Evolutionary conservation across 2,113 vertebrate genomes (phyloP).

Genomic region (Cercocebus atys): DNA sequence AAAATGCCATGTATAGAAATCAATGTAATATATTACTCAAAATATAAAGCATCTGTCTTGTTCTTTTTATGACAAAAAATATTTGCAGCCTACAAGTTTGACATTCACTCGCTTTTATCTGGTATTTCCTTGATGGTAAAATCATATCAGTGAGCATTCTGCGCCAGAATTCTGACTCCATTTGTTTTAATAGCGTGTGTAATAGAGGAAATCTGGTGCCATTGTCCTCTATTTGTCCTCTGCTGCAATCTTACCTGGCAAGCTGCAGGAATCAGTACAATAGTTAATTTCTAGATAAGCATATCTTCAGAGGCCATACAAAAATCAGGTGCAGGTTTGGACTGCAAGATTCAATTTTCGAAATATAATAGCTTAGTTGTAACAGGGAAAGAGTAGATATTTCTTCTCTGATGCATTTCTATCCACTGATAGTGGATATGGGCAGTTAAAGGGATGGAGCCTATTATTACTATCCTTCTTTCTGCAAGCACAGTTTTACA

Average conservation of each 20-base stretch:
- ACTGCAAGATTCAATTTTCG: slow-evolving; percentile 58
- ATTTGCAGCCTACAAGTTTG: slow-evolving; percentile 52
- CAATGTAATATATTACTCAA: neutral
- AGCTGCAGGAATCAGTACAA: slow-evolving; percentile 51
- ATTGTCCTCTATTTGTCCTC: slow-evolving; percentile 78
- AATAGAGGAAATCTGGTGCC: slow-evolving; percentile 50
- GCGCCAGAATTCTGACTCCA: slow-evolving; percentile 60
- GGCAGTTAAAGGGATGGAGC: slow-evolving; percentile 31
- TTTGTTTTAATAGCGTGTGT: slow-evolving; percentile 75
- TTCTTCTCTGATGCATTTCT: slow-evolving; percentile 55
- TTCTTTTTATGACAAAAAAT: slow-evolving; percentile 44
- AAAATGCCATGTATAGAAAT: neutral
- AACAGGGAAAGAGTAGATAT: slow-evolving; percentile 35
- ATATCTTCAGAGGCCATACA: slow-evolving; percentile 58
- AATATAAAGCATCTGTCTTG: slow-evolving; percentile 47
- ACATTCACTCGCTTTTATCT: slow-evolving; percentile 66
- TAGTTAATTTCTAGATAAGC: slow-evolving; percentile 78
- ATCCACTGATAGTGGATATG: slow-evolving; percentile 20
- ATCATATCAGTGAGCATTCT: slow-evolving; percentile 17
- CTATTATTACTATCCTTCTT: slow-evolving; percentile 44
- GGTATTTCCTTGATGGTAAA: slow-evolving; percentile 52
- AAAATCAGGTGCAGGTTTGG: slow-evolving; percentile 62
- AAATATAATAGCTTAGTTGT: slow-evolving; percentile 62
- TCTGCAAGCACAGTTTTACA: slow-evolving; percentile 43
- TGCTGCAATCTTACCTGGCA: slow-evolving; percentile 65